Conservation (phyloP, 2,797 vertebrate species). For the Gobionotothen gibberifrons region DNA sequence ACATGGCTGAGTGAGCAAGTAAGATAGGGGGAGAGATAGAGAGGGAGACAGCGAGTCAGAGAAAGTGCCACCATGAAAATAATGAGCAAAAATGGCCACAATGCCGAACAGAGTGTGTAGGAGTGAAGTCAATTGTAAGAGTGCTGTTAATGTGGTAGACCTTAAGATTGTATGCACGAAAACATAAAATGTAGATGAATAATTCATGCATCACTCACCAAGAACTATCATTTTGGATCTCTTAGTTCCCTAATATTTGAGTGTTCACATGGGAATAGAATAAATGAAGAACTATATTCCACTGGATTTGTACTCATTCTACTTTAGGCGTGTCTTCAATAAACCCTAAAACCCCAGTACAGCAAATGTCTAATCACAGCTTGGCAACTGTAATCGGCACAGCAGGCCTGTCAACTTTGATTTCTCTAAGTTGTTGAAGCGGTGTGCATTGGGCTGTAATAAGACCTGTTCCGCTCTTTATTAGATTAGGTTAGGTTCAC, state of each 20-base stretch:
- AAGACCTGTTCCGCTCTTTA: background rate
- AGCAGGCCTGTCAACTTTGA: background rate
- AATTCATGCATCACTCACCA: slow-evolving; percentile 29
- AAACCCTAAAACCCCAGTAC: background rate
- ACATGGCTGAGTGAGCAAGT: slow-evolving; percentile 61
- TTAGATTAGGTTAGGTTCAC: slow-evolving; percentile 15
- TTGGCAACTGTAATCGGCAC: background rate
- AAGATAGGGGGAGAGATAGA: slow-evolving; percentile 44
- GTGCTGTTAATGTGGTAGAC: slow-evolving; percentile 42
- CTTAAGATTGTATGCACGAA: slow-evolving; percentile 16
- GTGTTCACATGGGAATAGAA: slow-evolving; percentile 8
- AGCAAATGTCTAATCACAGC: slow-evolving; percentile 10
- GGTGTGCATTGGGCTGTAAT: background rate
- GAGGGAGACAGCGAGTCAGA: slow-evolving; percentile 15
- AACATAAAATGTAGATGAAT: slow-evolving; percentile 49
- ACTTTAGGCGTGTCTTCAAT: background rate
- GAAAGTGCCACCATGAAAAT: slow-evolving; percentile 48
- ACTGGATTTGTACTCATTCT: slow-evolving; percentile 3
- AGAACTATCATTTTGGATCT: slow-evolving; percentile 11
- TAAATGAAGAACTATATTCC: slow-evolving; percentile 6
- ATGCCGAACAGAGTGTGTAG: slow-evolving; percentile 33
- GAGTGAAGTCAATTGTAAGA: slow-evolving; percentile 39
- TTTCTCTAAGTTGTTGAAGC: background rate
- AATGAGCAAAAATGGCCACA: slow-evolving; percentile 52
- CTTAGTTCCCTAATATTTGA: background rate